Evolutionary conservation across 1,140 invertebrate genomes (phyloP).

Genomic region (Artemia franciscana): DNA sequence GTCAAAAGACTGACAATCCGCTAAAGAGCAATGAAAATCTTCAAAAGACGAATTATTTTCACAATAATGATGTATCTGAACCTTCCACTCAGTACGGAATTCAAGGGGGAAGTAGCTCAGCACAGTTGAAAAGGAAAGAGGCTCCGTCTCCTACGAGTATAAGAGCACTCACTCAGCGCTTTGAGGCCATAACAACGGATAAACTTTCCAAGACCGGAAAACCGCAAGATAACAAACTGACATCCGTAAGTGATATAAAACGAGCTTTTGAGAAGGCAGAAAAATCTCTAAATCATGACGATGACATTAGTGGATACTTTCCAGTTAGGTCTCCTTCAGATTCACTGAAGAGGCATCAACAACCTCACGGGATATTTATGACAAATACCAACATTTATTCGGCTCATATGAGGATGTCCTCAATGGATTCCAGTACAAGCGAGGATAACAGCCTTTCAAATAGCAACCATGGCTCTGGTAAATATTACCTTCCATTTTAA

Average conservation of each 20-base stretch:
- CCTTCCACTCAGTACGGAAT: not conserved
- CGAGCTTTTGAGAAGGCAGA: slow-evolving; percentile 32
- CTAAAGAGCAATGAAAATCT: not conserved
- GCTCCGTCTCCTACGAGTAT: not conserved
- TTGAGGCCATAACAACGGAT: not conserved
- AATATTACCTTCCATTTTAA: too few relatives aligned
- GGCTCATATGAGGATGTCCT: slow-evolving; percentile 23
- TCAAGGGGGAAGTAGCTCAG: not conserved
- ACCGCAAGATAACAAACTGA: not conserved
- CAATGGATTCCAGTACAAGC: slow-evolving; percentile 25
- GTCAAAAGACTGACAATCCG: not conserved
- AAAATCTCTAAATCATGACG: slow-evolving; percentile 11
- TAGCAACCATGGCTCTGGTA: slow-evolving; percentile 14
- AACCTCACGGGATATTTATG: not conserved
- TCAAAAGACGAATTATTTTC: not conserved
- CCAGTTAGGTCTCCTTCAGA: not conserved
- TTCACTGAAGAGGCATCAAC: not conserved
- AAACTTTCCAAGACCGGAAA: not conserved
- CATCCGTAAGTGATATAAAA: slow-evolving; percentile 31
- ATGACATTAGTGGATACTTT: slow-evolving; percentile 10
- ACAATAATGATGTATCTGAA: not conserved
- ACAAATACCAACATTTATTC: not conserved
- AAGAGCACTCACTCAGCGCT: not conserved
- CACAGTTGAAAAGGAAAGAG: not conserved
- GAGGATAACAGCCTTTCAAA: slow-evolving; percentile 21